A percentile compares a stretch with the other conserved stretches of the same genome.
Conservation (phyloP, 2,797 vertebrate species). For the Dromococcyx pavoninus region DNA sequence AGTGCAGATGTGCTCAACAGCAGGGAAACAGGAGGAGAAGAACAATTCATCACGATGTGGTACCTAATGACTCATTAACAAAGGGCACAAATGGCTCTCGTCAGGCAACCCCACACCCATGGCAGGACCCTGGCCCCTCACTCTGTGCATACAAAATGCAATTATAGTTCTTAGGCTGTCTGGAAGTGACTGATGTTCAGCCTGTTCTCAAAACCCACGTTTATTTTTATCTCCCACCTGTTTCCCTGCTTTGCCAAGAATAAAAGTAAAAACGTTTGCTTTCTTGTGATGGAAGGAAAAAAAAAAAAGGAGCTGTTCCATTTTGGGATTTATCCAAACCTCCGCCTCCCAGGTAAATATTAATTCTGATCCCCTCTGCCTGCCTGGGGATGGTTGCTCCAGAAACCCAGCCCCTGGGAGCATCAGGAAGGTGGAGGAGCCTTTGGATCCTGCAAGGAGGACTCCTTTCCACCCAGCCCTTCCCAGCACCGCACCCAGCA, state of each 20-base stretch:
- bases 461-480: neutral
- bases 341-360: neutral
- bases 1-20: neutral
- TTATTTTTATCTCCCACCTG: constrained; percentile 13
- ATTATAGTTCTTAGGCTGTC: neutral
- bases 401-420: neutral
- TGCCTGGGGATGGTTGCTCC: neutral
- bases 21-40: neutral
- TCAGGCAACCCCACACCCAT: neutral
- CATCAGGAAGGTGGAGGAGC: rapidly evolving
- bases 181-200: neutral
- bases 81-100: neutral
- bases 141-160: neutral
- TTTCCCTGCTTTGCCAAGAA: neutral
- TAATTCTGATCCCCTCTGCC: neutral
- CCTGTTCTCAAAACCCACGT: neutral
- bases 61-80: neutral
- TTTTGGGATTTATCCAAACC: neutral
- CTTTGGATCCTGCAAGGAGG: rapidly evolving
- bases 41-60: neutral
- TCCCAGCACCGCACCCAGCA: rapidly evolving
- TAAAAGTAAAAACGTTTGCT: neutral
- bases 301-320: rapidly evolving
- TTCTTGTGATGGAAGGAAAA: neutral
- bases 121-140: rapidly evolving